Evolutionary conservation across 2,888 invertebrate genomes (phyloP), one percentile per base, ranked within the genome.

Genomic region (Rhodophaea formosa): DNA sequence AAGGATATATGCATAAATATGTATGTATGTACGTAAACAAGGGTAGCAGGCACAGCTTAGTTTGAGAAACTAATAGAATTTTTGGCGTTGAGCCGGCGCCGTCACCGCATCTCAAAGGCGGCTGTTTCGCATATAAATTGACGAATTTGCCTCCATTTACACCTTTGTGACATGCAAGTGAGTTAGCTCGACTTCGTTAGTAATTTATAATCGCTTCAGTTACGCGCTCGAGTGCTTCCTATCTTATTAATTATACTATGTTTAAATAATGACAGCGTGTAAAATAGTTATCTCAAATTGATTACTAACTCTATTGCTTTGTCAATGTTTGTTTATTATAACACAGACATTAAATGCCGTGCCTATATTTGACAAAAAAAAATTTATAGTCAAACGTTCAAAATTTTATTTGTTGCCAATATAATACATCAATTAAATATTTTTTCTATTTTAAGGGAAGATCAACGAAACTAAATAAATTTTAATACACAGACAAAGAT

Each of bases 91-190:
- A 51, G 35, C 74, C 70, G 74, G 78, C 74, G 80, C 80, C 80
- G 76, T 80, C 79, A 84, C 79, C 82, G 77, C 75, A 70, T 78
- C 80, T 86, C 88, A 86, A 86, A 87, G 84, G 84, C 82, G 73
- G 75, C 68, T 82, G 86, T 80, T 82, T 84, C 88, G 90, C 89
- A 90, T 90, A 89, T 88, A 89, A 88, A 91, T 90, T 89, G 89
- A 87, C 81, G 82, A 86, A 90, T 89, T 90, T 89, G 84, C 87
- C 79, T 87, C 85, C 79, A 88, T 86, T 88, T 86, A 85, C 88
- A 86, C 88, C 86, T 84, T 80, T 74, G 79, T 77, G 77, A 76
- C 82, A 80, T 73, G 75, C 81, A 82, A 75, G 77, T 70, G 71
- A 73, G 72, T 72, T 63, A 67, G 70, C 70, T 73, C 64, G 66